Percentiles rank a stretch among this genome's conserved stretches.
These are phyloP conservation scores for Drosophila gaucha DNA, from an alignment of 2,888 invertebrate genomes.

Conservation along the genomic window DNA sequence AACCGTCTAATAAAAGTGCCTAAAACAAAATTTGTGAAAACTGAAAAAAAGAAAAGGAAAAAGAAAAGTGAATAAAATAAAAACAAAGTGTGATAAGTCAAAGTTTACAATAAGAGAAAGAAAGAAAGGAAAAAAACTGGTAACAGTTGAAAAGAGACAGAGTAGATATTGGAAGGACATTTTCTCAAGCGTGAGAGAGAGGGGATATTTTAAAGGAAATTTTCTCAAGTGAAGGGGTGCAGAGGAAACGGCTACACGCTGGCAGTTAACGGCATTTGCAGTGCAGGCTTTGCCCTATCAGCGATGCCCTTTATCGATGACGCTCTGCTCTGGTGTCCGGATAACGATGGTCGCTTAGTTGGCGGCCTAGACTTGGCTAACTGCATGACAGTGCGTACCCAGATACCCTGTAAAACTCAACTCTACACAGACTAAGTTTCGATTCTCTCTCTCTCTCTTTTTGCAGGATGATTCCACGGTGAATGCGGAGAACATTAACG, in stretches of 20 bases:
- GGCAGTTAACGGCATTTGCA: slow-evolving; percentile 84
- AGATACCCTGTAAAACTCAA: not conserved
- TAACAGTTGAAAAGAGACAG: too few relatives aligned
- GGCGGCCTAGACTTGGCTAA: slow-evolving; percentile 90
- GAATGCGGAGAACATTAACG: slow-evolving; percentile 66
- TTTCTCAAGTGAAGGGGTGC: slow-evolving; percentile 58
- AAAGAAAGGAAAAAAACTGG: not conserved
- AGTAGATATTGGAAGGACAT: not conserved
- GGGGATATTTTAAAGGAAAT: slow-evolving; percentile 13
- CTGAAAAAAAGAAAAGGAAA: slow-evolving; percentile 1
- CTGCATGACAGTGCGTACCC: slow-evolving; percentile 90
- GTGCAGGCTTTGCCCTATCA: slow-evolving; percentile 86
- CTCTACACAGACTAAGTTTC: too few relatives aligned
- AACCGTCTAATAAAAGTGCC: slow-evolving; percentile 78
- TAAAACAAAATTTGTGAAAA: slow-evolving; percentile 49
- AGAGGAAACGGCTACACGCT: slow-evolving; percentile 81
- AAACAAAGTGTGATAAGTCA: slow-evolving; percentile 59
- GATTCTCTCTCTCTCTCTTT: too few relatives aligned
- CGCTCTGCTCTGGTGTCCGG: slow-evolving; percentile 96
- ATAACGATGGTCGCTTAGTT: slow-evolving; percentile 97
- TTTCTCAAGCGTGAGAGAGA: not conserved
- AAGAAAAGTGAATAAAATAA: too few relatives aligned
- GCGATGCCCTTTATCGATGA: slow-evolving; percentile 98
- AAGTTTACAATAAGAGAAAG: slow-evolving; percentile 26
- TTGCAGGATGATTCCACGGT: slow-evolving; percentile 70